Evolutionary conservation across 2,113 vertebrate genomes (phyloP).

Genomic region (Siniperca knerii): DNA sequence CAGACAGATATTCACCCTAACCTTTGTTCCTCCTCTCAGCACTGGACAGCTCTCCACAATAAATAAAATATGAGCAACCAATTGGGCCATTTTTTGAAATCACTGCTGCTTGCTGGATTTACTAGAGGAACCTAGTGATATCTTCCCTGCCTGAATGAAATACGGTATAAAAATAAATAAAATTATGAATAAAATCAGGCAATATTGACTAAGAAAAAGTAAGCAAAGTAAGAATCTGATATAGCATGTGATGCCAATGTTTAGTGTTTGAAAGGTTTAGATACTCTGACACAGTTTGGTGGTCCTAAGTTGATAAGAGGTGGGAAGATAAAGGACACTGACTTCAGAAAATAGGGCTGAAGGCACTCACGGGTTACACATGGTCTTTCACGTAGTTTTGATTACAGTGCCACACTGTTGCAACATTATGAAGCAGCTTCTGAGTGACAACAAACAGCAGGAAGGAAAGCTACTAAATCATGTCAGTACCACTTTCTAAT

Average conservation of each 20-base stretch:
- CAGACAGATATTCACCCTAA: not conserved
- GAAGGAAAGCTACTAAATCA: not conserved
- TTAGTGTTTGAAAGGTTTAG: not conserved
- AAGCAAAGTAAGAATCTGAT: not conserved
- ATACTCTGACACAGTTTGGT: not conserved
- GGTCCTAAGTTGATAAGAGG: not conserved
- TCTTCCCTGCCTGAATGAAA: not conserved
- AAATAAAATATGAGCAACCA: not conserved
- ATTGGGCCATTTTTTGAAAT: not conserved
- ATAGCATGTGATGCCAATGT: not conserved
- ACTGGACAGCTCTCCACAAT: not conserved
- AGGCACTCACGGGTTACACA: not conserved
- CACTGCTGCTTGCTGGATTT: not conserved
- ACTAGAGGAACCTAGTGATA: not conserved
- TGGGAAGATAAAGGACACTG: not conserved
- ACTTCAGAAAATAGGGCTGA: not conserved
- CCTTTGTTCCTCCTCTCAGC: not conserved
- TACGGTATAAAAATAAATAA: not conserved
- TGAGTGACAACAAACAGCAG: not conserved
- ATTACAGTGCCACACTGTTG: not conserved
- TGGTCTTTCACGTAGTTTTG: not conserved
- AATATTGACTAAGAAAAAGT: not conserved
- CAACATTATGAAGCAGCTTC: slow-evolving; percentile 5
- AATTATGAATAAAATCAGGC: not conserved
- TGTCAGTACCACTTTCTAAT: not conserved